Evolutionary conservation across 92 coral and sea anemone species (phyloP), one percentile per base, ranked within the genome.

Genomic region (Diadumene lineata): DNA sequence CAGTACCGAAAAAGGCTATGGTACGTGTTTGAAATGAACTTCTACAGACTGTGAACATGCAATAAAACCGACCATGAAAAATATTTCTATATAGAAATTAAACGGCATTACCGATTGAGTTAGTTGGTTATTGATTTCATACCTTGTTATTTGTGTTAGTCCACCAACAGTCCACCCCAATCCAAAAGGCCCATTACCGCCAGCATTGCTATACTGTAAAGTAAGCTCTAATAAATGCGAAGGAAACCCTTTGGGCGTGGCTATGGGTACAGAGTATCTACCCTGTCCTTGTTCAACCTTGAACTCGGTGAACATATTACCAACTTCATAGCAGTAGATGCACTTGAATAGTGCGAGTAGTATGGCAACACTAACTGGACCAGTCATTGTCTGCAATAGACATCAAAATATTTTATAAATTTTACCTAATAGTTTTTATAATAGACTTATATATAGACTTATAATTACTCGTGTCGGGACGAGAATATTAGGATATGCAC

Each of bases 111-210:
- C 25, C 8, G 60, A 53, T 16, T 16, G n/a, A 22, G 4, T 3
- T 8, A 3, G 3, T 8, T 61, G 8, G 31, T 2, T 61, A 11
- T 19, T 2, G 34, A 61, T 22, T 22, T 53, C n/a, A n/a, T 72
- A 74, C 79, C 79, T 74, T 25, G 60, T 23, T 19, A 74, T 74
- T 62, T 74, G 70, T 1, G 84, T 71, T 26, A 80, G 67, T 66
- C 84, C 84, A 21, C 84, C 61, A 29, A 80, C 18, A 31, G 73
- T 7, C 84, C 84, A 80, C 13, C 84, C 84, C 63, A 80, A 27
- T 0, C 84, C 84, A 21, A 79, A 11, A 27, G 76, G 76, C 31
- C 84, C 84, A 31, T 62, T 79, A 16, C 84, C 62, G 13, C 77
- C 78, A 16, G 61, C 76, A 21, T 78, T 79, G 31, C n/a, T 53